Conservation (phyloP, 2,888 invertebrate genomes). For the Dioctria linearis region DNA sequence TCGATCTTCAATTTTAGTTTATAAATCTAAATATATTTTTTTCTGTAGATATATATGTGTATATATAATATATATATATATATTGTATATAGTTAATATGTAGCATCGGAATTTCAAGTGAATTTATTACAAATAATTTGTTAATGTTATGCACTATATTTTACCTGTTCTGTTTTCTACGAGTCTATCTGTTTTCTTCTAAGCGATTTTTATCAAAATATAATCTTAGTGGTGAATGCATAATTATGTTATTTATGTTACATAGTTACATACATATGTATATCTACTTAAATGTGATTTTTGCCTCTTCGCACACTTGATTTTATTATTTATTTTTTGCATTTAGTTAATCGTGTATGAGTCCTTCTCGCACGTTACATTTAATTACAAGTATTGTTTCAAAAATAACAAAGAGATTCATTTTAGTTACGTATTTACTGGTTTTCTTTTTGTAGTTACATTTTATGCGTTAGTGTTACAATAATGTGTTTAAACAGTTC, state of each 20-base stretch:
- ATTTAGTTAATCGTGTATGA: neutral
- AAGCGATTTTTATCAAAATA: slow-evolving; percentile 20
- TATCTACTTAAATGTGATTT: neutral
- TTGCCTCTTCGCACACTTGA: neutral
- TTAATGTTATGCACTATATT: neutral
- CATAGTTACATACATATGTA: neutral
- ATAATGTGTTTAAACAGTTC: too few species aligned
- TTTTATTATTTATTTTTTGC: neutral
- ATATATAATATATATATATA: neutral
- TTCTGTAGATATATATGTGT: too few species aligned
- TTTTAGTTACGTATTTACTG: neutral
- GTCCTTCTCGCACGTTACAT: neutral
- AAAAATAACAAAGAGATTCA: slow-evolving; percentile 17
- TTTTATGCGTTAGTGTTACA: too few species aligned
- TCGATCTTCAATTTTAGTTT: neutral
- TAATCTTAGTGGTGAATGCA: neutral
- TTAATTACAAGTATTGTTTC: neutral
- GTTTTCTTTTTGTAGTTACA: too few species aligned
- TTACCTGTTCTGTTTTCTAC: neutral
- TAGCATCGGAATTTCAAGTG: slow-evolving; percentile 1
- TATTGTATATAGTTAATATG: neutral
- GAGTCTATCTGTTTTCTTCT: neutral
- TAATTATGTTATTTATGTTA: neutral
- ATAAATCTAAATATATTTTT: neutral
- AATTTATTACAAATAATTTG: neutral